phyloP scores from a whole-genome alignment of 2,113 vertebrate species.

The Nettapus auritus region DNA sequence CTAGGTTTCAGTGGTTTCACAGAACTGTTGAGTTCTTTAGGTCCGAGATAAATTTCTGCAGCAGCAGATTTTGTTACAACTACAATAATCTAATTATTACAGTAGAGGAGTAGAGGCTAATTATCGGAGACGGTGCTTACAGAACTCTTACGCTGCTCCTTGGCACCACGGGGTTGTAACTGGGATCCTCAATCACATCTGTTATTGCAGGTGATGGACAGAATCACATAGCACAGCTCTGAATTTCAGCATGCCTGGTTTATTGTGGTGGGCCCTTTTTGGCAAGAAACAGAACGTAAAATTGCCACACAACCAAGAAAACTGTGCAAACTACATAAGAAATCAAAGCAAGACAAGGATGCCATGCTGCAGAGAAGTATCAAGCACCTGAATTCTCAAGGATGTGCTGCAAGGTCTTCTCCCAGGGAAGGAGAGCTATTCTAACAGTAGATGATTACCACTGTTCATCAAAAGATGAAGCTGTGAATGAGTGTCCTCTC shows the following conservation, averaged over 20 bases:
- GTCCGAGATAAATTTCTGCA: background rate
- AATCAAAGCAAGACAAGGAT: background rate
- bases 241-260: background rate
- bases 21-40: background rate
- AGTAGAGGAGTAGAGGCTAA: conserved; percentile 2
- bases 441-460: background rate
- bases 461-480: background rate
- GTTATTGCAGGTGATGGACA: background rate
- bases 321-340: background rate
- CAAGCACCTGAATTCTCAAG: background rate
- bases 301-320: background rate
- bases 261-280: background rate
- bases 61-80: background rate
- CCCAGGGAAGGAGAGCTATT: background rate
- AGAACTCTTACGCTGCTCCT: background rate
- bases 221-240: background rate
- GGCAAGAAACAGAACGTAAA: background rate
- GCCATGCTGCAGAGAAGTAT: background rate
- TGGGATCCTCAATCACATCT: background rate
- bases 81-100: background rate
- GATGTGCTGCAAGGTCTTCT: background rate
- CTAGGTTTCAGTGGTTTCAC: background rate
- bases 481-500: background rate
- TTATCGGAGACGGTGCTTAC: background rate
- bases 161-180: background rate